Evolutionary conservation across 2,797 vertebrate species (phyloP).

Genomic region (Tokudaia muenninki): DNA sequence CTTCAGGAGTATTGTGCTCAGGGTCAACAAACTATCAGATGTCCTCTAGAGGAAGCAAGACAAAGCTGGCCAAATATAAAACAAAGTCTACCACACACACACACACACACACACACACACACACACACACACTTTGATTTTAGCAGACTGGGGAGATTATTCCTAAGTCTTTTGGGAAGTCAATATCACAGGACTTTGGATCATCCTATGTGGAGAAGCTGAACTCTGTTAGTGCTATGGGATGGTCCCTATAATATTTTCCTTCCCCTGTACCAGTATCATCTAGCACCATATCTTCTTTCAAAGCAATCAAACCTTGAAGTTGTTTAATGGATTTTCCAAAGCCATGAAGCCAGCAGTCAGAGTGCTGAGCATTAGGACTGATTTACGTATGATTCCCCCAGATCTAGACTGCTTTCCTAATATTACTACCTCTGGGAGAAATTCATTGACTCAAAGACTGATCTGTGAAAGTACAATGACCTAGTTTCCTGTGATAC

Average conservation of each 20-base stretch:
- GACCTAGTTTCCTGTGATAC: background rate
- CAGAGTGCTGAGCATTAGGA: background rate
- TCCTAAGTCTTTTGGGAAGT: background rate
- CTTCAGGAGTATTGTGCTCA: background rate
- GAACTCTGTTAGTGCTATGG: background rate
- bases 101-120: background rate
- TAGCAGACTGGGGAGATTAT: background rate
- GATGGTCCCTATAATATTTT: background rate
- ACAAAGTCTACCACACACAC: background rate
- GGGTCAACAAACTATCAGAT: conserved; percentile 42
- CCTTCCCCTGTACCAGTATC: background rate
- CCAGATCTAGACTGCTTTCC: background rate
- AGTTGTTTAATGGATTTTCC: background rate
- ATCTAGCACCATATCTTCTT: background rate
- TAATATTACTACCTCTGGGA: background rate
- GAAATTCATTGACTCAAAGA: background rate
- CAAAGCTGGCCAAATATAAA: conserved; percentile 15
- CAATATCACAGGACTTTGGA: background rate
- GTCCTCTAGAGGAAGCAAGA: conserved; percentile 19
- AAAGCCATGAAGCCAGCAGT: background rate
- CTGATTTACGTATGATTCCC: background rate
- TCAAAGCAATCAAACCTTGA: background rate
- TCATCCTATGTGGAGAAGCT: background rate
- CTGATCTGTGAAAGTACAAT: background rate
- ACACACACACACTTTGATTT: background rate